phyloP scores from a whole-genome alignment of 2,888 invertebrate species.

The Conus canariensis region DNA sequence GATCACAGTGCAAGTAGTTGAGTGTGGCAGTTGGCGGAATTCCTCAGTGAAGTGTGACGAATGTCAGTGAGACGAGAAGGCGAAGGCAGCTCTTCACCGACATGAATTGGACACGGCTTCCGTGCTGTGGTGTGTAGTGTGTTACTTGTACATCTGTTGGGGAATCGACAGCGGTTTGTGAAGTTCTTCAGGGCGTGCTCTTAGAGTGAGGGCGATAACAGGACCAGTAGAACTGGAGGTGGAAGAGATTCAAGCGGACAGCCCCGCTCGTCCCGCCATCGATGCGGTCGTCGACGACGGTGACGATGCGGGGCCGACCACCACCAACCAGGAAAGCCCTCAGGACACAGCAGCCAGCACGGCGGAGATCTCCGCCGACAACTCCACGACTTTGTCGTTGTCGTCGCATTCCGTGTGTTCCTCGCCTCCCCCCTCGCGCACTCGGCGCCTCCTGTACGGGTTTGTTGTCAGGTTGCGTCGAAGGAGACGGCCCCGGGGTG shows the following conservation, averaged over 20 bases:
- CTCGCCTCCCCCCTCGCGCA: neutral
- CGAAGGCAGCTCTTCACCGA: neutral
- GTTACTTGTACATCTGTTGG: neutral
- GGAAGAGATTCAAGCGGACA: conserved; percentile 25
- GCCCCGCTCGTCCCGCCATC: conserved; percentile 32
- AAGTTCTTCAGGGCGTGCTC: neutral
- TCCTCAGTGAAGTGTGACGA: conserved; percentile 28
- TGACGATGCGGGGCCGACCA: conserved; percentile 41
- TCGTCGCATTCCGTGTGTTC: conserved; percentile 35
- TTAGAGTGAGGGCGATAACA: neutral
- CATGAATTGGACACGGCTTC: conserved; percentile 11
- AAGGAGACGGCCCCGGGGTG: conserved; percentile 19
- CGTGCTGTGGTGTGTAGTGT: conserved; percentile 25
- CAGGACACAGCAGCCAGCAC: conserved; percentile 2
- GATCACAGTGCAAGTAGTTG: neutral
- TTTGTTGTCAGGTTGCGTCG: conserved; percentile 37
- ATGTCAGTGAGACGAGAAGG: neutral
- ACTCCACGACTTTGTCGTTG: conserved; percentile 37
- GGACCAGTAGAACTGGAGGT: conserved; percentile 33
- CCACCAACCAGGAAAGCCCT: conserved; percentile 6
- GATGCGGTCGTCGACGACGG: conserved; percentile 5
- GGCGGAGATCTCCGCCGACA: conserved; percentile 30
- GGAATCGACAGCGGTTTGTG: neutral
- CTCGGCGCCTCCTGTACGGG: conserved; percentile 39
- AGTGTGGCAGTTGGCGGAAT: neutral